Evolutionary conservation across 30 jellyfish, hydroid and myxozoan genomes (phyloP).

Genomic region (Aurelia aurita): DNA sequence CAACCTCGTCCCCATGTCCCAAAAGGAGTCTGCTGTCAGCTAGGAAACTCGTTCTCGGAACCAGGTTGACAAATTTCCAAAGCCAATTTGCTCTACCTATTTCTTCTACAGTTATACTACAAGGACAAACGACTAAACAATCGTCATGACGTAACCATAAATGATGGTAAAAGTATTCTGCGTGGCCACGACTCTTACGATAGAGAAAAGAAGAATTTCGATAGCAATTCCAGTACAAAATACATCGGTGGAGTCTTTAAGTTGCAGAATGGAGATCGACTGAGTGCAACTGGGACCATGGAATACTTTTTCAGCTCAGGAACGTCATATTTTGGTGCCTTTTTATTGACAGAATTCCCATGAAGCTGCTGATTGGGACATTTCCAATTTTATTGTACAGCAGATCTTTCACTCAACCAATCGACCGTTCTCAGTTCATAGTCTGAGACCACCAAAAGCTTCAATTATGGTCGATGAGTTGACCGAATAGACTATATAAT

Average conservation of each 20-base stretch:
- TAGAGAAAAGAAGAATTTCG: background rate
- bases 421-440: no score
- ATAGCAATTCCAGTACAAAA: slow-evolving; percentile 14
- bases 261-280: background rate
- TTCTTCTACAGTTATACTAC: slow-evolving; percentile 48
- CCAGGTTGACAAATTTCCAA: background rate
- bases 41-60: no score
- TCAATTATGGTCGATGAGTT: no score
- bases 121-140: slow-evolving; percentile 8
- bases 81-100: background rate
- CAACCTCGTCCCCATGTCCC: no score
- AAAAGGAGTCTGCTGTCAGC: no score
- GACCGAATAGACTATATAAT: no score
- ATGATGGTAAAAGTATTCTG: slow-evolving; percentile 9
- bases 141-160: slow-evolving; percentile 27
- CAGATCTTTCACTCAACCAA: no score
- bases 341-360: slow-evolving; percentile 1
- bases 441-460: no score
- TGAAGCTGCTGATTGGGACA: no score
- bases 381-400: no score
- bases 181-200: slow-evolving; percentile 30
- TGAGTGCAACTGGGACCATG: slow-evolving; percentile 30
- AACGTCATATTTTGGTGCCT: slow-evolving; percentile 30
- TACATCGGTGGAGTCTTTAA: slow-evolving; percentile 39
- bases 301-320: background rate